Evolutionary conservation across 2,888 invertebrate species (phyloP).

Genomic region (Alloplasta piceator): DNA sequence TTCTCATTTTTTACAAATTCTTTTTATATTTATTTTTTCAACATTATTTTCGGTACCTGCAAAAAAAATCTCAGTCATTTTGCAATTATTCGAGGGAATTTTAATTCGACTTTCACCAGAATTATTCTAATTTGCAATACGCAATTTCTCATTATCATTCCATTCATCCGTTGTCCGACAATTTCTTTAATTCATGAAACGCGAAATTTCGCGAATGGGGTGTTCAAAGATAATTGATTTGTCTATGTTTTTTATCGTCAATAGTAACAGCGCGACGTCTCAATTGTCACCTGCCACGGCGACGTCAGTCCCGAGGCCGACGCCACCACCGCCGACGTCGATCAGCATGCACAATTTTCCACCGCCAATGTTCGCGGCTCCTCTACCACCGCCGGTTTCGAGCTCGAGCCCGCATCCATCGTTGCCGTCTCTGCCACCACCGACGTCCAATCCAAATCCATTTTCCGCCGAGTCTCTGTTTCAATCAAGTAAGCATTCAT

Average conservation of each 20-base stretch:
- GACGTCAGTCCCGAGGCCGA: conserved; percentile 85
- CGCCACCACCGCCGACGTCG: conserved; percentile 85
- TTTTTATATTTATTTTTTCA: too few relatives aligned
- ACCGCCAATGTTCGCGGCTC: conserved; percentile 88
- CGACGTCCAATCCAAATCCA: conserved; percentile 89
- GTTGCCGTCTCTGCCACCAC: conserved; percentile 81
- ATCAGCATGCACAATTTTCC: conserved; percentile 86
- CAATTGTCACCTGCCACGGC: conserved; percentile 84
- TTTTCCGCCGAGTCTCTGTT: conserved; percentile 95
- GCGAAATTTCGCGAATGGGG: not conserved
- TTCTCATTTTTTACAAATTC: too few relatives aligned
- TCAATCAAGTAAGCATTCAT: conserved; percentile 89
- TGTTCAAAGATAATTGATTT: not conserved
- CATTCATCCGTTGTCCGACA: too few relatives aligned
- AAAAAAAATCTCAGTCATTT: too few relatives aligned
- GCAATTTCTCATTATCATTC: too few relatives aligned
- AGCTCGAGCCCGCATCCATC: conserved; percentile 82
- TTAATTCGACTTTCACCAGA: too few relatives aligned
- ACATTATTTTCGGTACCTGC: too few relatives aligned
- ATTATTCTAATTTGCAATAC: too few relatives aligned
- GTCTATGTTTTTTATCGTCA: not conserved
- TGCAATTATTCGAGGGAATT: too few relatives aligned
- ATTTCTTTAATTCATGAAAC: too few relatives aligned
- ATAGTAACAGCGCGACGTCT: conserved; percentile 80
- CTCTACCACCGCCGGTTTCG: conserved; percentile 85